Percentiles rank a stretch among this genome's conserved stretches.
These are phyloP conservation scores for Pangasius djambal DNA, from an alignment of 2,797 vertebrate species.

Conservation along the genomic window DNA sequence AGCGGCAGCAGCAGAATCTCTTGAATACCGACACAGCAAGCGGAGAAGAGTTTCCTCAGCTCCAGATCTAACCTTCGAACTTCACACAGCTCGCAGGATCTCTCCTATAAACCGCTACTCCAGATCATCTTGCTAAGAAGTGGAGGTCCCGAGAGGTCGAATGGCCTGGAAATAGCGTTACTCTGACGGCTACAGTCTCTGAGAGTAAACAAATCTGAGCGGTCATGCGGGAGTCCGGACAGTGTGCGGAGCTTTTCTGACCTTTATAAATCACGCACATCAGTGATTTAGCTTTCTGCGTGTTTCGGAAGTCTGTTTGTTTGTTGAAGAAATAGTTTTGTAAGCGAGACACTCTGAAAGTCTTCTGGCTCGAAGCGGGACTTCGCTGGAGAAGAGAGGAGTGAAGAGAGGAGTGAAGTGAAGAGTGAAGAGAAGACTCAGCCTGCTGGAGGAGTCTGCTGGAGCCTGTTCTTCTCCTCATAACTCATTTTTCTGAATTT, in stretches of 20 bases:
- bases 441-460: not conserved
- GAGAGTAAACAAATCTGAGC: conserved; percentile 40
- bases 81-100: conserved; percentile 18
- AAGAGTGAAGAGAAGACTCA: too few relatives aligned
- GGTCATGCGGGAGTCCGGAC: conserved; percentile 57
- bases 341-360: not conserved
- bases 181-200: not conserved
- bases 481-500: conserved; percentile 20
- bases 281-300: not conserved
- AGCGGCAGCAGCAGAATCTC: conserved; percentile 46
- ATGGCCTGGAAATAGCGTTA: conserved; percentile 35
- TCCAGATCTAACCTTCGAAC: not conserved
- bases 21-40: conserved; percentile 63
- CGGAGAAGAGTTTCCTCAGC: conserved; percentile 40
- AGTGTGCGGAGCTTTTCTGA: conserved; percentile 48
- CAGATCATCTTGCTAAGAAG: not conserved
- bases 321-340: not conserved
- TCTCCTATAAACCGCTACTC: not conserved
- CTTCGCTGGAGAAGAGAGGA: not conserved
- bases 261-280: conserved; percentile 12
- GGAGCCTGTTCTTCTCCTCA: conserved; percentile 1
- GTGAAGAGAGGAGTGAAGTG: too few relatives aligned
- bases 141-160: not conserved
- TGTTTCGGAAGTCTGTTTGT: not conserved
- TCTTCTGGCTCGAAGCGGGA: not conserved